Base-by-base conservation (phyloP, 2,888 invertebrate genomes). In the Drosophila prolongata region DNA sequence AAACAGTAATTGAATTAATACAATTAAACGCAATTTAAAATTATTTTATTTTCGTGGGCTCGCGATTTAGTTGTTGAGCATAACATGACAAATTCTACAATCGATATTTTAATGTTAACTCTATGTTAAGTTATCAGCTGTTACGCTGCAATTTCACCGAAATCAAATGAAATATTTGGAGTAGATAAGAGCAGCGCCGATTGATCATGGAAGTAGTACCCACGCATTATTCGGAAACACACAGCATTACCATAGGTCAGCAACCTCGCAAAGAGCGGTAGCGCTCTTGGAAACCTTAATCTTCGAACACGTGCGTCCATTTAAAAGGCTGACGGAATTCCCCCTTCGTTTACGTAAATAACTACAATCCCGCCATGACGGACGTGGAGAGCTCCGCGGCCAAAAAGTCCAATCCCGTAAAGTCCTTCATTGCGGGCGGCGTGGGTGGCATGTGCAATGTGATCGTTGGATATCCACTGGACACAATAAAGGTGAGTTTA, bases 361-460 rank as follows among this genome's bases (percentile, higher is more conserved):
- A 6, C 27, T 40, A 6, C 10, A 19, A 27, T n/a, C 13, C 35
- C 38, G 27, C 27, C 10, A 71, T 71, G 71, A 27, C 54, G 46
- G 49, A 34, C 5, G 46, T 13, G 34, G 54, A 56, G 35, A 40
- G 27, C 8, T 9, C 27, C 14, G 19, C 40, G 1, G 37, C 40
- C 19, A 78, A 82, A 27, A 90, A 91, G 70, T 94, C 94, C 67
- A 97, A 96, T 90, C 97, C 98, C 1, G 88, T 96, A 6, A 98
- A 99, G 93, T 98, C 98, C 92, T 99, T 99, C 90, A 89, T 99
- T 40, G 97, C 98, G 89, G 99, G 99, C 59, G 99, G 99, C 57
- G 97, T 98, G 91, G 99, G 99, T 47, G 99, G 99, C 76, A 95
- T 98, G 71, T 99, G 99, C 89, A 97, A 98, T 34, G 98, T 99